Evolutionary conservation across 2,888 invertebrate species (phyloP), one percentile per base, ranked within the genome.

Genomic region (Amphimallon solstitiale): DNA sequence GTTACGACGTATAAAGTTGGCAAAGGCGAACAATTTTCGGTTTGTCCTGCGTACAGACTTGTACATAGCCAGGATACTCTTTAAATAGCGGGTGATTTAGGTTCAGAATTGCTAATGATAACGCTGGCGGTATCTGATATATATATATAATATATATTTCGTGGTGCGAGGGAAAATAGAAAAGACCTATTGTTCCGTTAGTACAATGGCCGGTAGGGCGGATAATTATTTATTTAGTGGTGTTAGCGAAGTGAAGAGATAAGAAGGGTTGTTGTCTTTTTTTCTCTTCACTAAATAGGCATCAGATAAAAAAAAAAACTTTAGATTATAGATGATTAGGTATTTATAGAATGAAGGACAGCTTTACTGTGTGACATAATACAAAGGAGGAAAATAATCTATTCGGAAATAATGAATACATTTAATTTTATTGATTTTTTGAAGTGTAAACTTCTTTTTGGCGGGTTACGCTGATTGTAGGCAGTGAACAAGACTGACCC

Each of bases 181-280:
- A 61, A 49, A 37, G 35, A 15, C 40, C 43, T 63, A 70, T 73
- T 73, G 69, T 72, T 68, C 69, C 14, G 70, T 51, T n/a, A 6
- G 7, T 21, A 71, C 72, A 72, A 73, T 73, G 71, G 69, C 71
- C 69, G 68, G 71, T 70, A 65, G 69, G 71, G 71, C 68, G 68
- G 72, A 74, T 74, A 73, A 74, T 72, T 73, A 74, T 74, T 74
- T 73, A 73, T 74, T 72, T 73, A 71, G 70, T 12, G 19, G 40
- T 34, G 12, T 34, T 15, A 37, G 52, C 52, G 37, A 46, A 19
- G 46, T 21, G 52, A 17, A 17, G 35, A 37, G 52, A 37, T 52
- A 37, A 15, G 52, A 23, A 15, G 52, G 35, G 15, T 17, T 14
- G 35, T 12, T 15, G 52, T 29, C 9, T 29, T 29, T 29, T 23